phyloP scores from a whole-genome alignment of 2,797 vertebrate genomes.

The Mormyrops attenuatus region DNA sequence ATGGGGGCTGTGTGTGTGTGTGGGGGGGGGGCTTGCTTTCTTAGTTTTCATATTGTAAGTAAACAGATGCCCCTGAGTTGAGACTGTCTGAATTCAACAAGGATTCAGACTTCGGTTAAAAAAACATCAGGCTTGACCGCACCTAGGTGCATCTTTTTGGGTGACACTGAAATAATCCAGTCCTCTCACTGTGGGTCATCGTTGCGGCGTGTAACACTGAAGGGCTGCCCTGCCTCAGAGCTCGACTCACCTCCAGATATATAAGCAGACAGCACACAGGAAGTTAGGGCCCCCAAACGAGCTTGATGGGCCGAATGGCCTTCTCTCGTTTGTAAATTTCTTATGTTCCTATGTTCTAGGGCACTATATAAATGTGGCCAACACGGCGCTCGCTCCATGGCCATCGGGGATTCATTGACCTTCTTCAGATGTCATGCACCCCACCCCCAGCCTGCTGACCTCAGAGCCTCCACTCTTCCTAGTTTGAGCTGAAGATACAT shows the following conservation, averaged over 20 bases:
- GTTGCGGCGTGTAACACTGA: slow-evolving; percentile 32
- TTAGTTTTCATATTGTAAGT: not conserved
- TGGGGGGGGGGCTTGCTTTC: not conserved
- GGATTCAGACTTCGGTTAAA: not conserved
- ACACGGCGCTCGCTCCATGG: slow-evolving; percentile 45
- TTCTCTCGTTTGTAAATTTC: too few species aligned
- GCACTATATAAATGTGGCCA: slow-evolving; percentile 34
- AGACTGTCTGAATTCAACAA: not conserved
- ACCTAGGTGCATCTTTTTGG: too few species aligned
- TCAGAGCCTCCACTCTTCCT: slow-evolving; percentile 17
- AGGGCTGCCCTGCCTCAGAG: slow-evolving; percentile 31
- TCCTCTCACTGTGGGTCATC: slow-evolving; percentile 26
- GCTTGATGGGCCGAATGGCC: too few species aligned
- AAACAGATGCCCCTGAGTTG: not conserved
- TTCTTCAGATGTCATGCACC: slow-evolving; percentile 22
- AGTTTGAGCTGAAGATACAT: not conserved
- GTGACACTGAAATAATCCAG: slow-evolving; percentile 16
- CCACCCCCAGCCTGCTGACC: slow-evolving; percentile 10
- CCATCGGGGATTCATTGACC: slow-evolving; percentile 37
- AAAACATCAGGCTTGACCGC: not conserved
- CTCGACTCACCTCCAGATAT: slow-evolving; percentile 25
- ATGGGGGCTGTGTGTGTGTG: not conserved
- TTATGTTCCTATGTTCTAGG: too few species aligned
- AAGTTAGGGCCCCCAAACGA: not conserved
- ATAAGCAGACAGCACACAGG: not conserved